A percentile compares a stretch with the other conserved stretches of the same genome.
Evolutionary conservation across 2,113 vertebrate genomes (phyloP).

Genomic region (Vireo altiloquus): DNA sequence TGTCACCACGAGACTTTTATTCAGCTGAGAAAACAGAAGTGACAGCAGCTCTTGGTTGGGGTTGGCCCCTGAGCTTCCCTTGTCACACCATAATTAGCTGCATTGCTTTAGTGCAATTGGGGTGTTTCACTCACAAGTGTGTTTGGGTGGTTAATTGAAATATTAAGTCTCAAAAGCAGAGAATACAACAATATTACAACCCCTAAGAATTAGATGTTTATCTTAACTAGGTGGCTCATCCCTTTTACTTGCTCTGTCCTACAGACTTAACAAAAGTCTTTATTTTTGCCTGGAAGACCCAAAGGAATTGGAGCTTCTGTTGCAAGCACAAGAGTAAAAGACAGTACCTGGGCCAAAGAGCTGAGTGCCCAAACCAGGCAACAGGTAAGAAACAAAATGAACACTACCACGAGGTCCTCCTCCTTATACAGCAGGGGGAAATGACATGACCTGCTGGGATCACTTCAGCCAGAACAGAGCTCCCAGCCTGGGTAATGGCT

Average conservation of each 20-base stretch:
- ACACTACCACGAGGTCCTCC: not conserved
- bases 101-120: not conserved
- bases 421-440: not conserved
- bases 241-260: not conserved
- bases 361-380: not conserved
- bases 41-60: constrained; percentile 30
- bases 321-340: not conserved
- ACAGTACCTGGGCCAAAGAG: not conserved
- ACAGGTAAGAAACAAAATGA: not conserved
- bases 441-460: not conserved
- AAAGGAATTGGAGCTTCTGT: not conserved
- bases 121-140: not conserved
- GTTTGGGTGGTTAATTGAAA: not conserved
- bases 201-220: not conserved
- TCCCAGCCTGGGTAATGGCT: not conserved
- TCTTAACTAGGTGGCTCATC: not conserved
- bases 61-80: constrained; percentile 8
- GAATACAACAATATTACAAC: not conserved
- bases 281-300: not conserved
- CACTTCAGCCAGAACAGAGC: not conserved
- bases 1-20: not conserved
- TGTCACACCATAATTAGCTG: constrained; percentile 27
- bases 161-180: not conserved
- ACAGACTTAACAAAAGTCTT: not conserved
- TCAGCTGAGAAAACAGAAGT: constrained; percentile 11